Percentiles rank a stretch among this genome's conserved stretches.
Conservation (phyloP, 2,797 vertebrate genomes). For the Thalassophryne amazonica region DNA sequence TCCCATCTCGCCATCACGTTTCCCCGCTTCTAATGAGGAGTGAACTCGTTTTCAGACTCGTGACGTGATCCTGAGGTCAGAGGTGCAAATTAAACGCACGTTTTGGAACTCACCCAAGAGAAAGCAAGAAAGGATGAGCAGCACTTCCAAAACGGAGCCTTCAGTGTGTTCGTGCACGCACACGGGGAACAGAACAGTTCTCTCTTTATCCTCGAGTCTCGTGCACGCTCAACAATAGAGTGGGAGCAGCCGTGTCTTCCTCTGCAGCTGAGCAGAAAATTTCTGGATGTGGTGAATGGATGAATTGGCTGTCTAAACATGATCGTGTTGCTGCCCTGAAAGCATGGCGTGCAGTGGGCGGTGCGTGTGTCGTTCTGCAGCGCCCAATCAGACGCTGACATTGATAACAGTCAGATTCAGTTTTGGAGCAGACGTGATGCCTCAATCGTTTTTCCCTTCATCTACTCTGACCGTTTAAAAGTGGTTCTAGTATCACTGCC, state of each 20-base stretch:
- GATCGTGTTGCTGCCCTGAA: slow-evolving; percentile 45
- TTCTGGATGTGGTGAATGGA: slow-evolving; percentile 33
- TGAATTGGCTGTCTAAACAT: slow-evolving; percentile 42
- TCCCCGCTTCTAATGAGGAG: slow-evolving; percentile 68
- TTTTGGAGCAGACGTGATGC: slow-evolving; percentile 51
- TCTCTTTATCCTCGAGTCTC: slow-evolving; percentile 12
- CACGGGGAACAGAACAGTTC: slow-evolving; percentile 10
- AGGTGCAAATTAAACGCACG: slow-evolving; percentile 63
- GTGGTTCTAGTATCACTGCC: slow-evolving; percentile 56
- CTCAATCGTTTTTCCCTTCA: slow-evolving; percentile 51
- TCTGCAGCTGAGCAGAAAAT: slow-evolving; percentile 24
- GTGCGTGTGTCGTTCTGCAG: slow-evolving; percentile 25
- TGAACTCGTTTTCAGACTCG: slow-evolving; percentile 59
- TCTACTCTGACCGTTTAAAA: slow-evolving; percentile 59
- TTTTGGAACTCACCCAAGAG: slow-evolving; percentile 41
- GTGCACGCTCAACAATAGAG: slow-evolving; percentile 12
- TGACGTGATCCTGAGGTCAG: slow-evolving; percentile 57
- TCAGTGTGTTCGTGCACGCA: not conserved
- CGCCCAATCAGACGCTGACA: slow-evolving; percentile 40
- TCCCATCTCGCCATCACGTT: slow-evolving; percentile 50
- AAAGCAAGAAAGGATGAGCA: slow-evolving; percentile 19
- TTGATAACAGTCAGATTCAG: slow-evolving; percentile 60
- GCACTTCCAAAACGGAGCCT: slow-evolving; percentile 32
- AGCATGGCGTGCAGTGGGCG: slow-evolving; percentile 25
- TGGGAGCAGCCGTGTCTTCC: slow-evolving; percentile 4